Base-by-base conservation (phyloP, 92 coral and sea anemone genomes). In the Actinernus sp. region DNA sequence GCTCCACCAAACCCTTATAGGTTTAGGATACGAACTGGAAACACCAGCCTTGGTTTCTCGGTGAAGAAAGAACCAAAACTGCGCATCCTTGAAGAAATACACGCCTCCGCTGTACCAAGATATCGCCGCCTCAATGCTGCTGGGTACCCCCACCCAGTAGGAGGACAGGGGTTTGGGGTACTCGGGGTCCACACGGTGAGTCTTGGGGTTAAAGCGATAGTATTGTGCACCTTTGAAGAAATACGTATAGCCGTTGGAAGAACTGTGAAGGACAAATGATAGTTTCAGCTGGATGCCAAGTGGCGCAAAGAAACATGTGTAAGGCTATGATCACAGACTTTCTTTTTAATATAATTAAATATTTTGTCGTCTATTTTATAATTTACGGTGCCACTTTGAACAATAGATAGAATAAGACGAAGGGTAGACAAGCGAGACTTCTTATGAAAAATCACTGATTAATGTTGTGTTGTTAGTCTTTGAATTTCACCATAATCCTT, bases 101-200 rank as follows among this genome's bases (percentile, higher is more conserved):
- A 93, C 93, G 1, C 88, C 98, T 3, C 96, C 98, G 53, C 86
- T 93, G 71, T 89, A 82, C 98, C 98, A 93, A 26, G 90, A 55
- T 51, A 93, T 48, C 10, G 93, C 98, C 0, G 79, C 96, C 54
- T 93, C 90, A 8, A 86, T 82, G 52, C 72, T 32, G n/a, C 17
- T 64, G 27, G 98, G 96, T 71, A 86, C 75, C 44, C 84, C 93
- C 12, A 44, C 74, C 96, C 96, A 89, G 70, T 93, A 89, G 16
- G 57, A 72, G 44, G 76, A 44, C 44, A 93, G 64, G 0, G 48
- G 43, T 44, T 69, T 92, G 26, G 98, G 98, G 64, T 89, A 93
- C 25, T 79, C 93, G 0, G 27, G 71, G 26, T 91, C 88, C 36
- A 93, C 93, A 10, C 22, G 40, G 26, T 18, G 44, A 20, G 82